Evolutionary conservation across 2,113 vertebrate genomes (phyloP).

Genomic region (Saguinus midas): DNA sequence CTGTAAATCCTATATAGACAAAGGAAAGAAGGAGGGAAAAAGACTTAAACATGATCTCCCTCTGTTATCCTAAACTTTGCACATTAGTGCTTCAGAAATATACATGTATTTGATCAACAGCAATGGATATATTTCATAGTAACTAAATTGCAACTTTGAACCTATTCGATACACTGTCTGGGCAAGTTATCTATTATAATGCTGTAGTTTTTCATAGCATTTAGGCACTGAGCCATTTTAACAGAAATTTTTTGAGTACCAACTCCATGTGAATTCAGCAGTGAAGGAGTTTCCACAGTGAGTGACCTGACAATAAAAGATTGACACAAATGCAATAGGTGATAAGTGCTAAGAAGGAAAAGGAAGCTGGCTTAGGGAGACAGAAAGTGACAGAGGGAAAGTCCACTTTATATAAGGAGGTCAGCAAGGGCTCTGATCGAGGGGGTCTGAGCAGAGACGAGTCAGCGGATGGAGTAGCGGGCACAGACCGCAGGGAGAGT

Average conservation of each 20-base stretch:
- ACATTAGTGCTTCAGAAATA: background rate
- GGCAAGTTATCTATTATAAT: background rate
- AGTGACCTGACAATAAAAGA: background rate
- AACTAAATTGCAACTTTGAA: background rate
- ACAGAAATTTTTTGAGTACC: fast-evolving
- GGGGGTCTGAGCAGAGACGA: too few relatives aligned
- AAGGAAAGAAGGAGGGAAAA: background rate
- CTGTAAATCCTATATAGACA: slow-evolving; percentile 88
- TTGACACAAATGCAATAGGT: fast-evolving
- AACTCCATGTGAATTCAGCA: background rate
- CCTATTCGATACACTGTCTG: background rate
- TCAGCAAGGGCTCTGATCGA: background rate
- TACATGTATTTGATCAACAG: fast-evolving
- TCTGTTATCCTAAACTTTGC: fast-evolving
- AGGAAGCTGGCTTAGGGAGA: background rate
- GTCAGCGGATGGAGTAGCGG: fast-evolving
- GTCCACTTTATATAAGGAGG: too few relatives aligned
- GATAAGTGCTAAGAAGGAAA: background rate
- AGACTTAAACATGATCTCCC: background rate
- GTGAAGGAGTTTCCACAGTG: background rate
- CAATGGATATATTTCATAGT: background rate
- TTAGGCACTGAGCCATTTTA: background rate
- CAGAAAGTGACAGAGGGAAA: background rate
- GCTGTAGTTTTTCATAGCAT: background rate
- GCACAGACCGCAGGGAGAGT: background rate